These are phyloP conservation scores for Dryas iulia DNA, from an alignment of 1,140 invertebrate genomes.

Conservation along the genomic window DNA sequence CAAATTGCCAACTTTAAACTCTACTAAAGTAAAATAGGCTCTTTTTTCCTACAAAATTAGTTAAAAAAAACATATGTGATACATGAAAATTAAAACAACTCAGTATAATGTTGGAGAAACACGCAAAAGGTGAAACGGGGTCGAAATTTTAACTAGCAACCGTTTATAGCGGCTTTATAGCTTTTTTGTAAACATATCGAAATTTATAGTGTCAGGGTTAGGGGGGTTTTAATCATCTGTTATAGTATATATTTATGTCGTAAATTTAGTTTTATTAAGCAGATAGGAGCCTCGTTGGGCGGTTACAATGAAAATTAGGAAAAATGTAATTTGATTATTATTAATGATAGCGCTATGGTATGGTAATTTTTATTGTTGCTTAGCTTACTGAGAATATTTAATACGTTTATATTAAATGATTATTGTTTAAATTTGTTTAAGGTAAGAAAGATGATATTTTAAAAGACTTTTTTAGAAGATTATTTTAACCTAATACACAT, in stretches of 20 bases:
- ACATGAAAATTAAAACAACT: conserved; percentile 55
- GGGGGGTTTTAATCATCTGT: conserved; percentile 24
- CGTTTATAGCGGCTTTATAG: conserved; percentile 38
- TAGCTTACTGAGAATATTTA: neutral
- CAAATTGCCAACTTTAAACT: conserved; percentile 12
- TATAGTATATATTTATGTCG: conserved; percentile 16
- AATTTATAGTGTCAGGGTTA: conserved; percentile 34
- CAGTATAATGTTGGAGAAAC: conserved; percentile 44
- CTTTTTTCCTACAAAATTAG: conserved; percentile 15
- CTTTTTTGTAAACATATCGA: conserved; percentile 36
- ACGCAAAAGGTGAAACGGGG: conserved; percentile 47
- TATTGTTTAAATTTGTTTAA: too few species aligned
- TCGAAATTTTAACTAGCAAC: conserved; percentile 27
- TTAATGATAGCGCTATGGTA: neutral
- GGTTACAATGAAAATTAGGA: neutral
- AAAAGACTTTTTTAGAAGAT: too few species aligned
- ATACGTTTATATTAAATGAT: too few species aligned
- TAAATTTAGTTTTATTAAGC: conserved; percentile 24
- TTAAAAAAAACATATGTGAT: conserved; percentile 48
- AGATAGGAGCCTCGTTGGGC: conserved; percentile 1
- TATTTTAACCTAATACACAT: too few species aligned
- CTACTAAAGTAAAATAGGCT: conserved; percentile 18
- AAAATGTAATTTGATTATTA: neutral
- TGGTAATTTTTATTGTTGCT: neutral
- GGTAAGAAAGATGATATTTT: too few species aligned